Base-by-base conservation (phyloP, 2,113 vertebrate genomes). In the Cercocebus atys region DNA sequence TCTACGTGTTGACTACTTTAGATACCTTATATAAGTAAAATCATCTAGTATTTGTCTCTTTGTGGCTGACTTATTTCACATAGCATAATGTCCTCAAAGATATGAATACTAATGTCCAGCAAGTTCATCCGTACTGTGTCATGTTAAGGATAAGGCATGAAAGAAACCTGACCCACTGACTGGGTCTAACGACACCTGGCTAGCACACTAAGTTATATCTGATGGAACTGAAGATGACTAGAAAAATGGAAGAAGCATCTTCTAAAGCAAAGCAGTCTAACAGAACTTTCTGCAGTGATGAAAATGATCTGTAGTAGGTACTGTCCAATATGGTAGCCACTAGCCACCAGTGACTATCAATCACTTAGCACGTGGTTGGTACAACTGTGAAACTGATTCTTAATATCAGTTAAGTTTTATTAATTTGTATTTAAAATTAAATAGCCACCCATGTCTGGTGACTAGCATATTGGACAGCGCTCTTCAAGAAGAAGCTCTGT, bases 371-470 rank as follows among this genome's bases (percentile, higher is more conserved):
- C 32, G 1, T 25, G 90, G 23, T 59, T 68, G 50, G 22, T 43
- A 7, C 4, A 79, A 35, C 40, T 35, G 52, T 45, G 22, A 27
- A 59, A 79, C 30, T 79, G 64, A 72, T 59, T 78, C n/a, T 61
- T 40, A 79, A 25, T 72, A 85, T n/a, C 12, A 18, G n/a, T 89
- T 75, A 85, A 75, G 23, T 38, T 88, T 79, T 27, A 59, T 78
- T 84, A 35, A 73, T 73, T 88, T 70, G 35, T n/a, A 61, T 72
- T 84, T 66, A 61, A 92, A 81, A 87, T 81, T 52, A 93, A 90
- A 85, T 85, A 50, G 8, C 30, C 27, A 40, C 43, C 8, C 6
- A 12, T 35, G 8, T 43, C 47, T 59, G 32, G 7, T n/a, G 14
- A 43, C 25, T 90, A 40, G 32, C 32, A 20, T 43, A 66, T 13